These are phyloP conservation scores for Ficedula albicollis DNA, from an alignment of 2,797 vertebrate species.

Conservation along the genomic window DNA sequence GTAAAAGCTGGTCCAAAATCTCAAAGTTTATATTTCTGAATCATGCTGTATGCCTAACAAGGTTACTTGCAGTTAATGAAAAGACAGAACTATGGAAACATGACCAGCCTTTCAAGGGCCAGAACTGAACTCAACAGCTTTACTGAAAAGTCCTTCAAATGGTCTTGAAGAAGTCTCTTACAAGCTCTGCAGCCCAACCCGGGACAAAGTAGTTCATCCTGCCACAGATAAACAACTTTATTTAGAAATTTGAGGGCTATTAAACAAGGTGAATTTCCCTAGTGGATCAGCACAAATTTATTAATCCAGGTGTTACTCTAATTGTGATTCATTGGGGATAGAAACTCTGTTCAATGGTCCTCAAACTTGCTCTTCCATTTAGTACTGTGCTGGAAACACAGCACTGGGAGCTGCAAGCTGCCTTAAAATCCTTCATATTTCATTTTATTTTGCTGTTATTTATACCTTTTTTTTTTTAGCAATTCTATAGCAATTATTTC, in stretches of 20 bases:
- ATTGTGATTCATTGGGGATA: slow-evolving; percentile 68
- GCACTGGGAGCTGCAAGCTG: not conserved
- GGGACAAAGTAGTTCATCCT: slow-evolving; percentile 47
- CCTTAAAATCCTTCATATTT: not conserved
- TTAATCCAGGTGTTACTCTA: slow-evolving; percentile 71
- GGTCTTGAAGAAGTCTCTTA: slow-evolving; percentile 37
- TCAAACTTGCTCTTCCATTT: slow-evolving; percentile 50
- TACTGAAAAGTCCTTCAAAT: slow-evolving; percentile 59
- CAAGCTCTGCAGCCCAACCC: slow-evolving; percentile 14
- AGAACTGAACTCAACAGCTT: not conserved
- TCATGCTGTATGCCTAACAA: not conserved
- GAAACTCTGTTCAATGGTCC: slow-evolving; percentile 59
- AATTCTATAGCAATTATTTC: not conserved
- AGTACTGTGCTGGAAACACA: not conserved
- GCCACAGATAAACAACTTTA: slow-evolving; percentile 68
- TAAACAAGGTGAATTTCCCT: slow-evolving; percentile 66
- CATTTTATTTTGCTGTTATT: not conserved
- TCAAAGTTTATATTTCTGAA: not conserved
- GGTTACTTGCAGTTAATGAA: not conserved
- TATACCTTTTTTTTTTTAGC: not conserved
- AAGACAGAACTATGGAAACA: not conserved
- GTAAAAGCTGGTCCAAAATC: not conserved
- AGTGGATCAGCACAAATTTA: slow-evolving; percentile 64
- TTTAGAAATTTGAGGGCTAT: slow-evolving; percentile 67
- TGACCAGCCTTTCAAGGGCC: not conserved